Percentiles rank a stretch among this genome's conserved stretches.
Evolutionary conservation across 2,797 vertebrate species (phyloP).

Genomic region (Neostethus bicornis): DNA sequence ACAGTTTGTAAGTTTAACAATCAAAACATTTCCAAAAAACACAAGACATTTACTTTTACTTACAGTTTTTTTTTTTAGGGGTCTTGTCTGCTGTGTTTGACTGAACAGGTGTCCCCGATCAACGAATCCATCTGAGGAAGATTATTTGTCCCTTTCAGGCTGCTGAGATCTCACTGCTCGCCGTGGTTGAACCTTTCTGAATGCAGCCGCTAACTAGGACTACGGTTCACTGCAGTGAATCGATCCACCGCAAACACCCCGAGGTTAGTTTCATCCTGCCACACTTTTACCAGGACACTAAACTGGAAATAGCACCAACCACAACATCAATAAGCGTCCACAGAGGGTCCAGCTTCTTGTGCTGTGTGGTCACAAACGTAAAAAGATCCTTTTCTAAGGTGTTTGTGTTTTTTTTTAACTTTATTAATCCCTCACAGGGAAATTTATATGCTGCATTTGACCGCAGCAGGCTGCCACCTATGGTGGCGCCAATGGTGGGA

Average conservation of each 20-base stretch:
- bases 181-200: constrained; percentile 46
- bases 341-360: constrained; percentile 22
- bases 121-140: constrained; percentile 13
- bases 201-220: constrained; percentile 63
- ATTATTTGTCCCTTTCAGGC: constrained; percentile 23
- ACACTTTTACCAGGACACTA: constrained; percentile 77
- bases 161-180: constrained; percentile 20
- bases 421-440: no score
- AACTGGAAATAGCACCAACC: constrained; percentile 57
- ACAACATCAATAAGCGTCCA: constrained; percentile 47
- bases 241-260: constrained; percentile 76
- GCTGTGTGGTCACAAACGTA: background rate
- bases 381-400: background rate
- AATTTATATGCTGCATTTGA: no score
- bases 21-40: constrained; percentile 2
- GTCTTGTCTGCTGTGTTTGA: constrained; percentile 26
- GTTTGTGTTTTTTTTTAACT: no score
- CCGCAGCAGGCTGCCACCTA: no score
- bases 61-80: constrained; percentile 46
- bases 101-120: constrained; percentile 6
- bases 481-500: no score
- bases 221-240: constrained; percentile 66
- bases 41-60: constrained; percentile 30
- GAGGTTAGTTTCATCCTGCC: constrained; percentile 76
- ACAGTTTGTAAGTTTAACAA: background rate